These are phyloP conservation scores for Ammodramus savannarum DNA, from an alignment of 2,113 vertebrate genomes.

Conservation along the genomic window DNA sequence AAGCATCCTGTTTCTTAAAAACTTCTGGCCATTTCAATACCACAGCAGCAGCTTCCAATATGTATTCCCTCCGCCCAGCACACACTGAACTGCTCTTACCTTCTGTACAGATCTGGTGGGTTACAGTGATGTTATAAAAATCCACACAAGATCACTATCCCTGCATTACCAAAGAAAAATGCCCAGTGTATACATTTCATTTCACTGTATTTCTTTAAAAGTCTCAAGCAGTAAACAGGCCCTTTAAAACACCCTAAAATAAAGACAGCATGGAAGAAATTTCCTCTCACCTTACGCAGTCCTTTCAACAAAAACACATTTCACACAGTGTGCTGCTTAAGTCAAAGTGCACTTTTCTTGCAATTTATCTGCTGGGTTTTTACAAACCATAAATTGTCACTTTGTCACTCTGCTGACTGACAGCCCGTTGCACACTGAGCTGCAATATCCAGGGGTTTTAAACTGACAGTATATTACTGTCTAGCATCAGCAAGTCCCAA, in stretches of 20 bases:
- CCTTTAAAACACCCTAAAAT: background rate
- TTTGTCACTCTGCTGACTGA: slow-evolving; percentile 55
- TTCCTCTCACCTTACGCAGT: background rate
- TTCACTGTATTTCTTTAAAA: background rate
- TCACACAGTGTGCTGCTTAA: background rate
- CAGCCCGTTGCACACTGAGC: background rate
- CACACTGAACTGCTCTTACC: background rate
- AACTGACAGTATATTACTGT: slow-evolving; percentile 56
- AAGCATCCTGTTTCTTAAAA: background rate
- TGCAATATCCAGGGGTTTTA: slow-evolving; percentile 21
- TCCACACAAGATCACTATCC: background rate
- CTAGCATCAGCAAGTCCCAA: slow-evolving; percentile 56
- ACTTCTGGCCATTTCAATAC: background rate
- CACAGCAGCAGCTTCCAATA: background rate
- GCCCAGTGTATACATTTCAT: background rate
- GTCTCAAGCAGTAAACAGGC: background rate
- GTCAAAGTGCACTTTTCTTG: slow-evolving; percentile 48
- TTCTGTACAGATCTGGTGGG: background rate
- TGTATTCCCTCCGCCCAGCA: background rate
- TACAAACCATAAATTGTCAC: slow-evolving; percentile 46
- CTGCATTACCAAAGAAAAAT: background rate
- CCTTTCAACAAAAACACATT: background rate
- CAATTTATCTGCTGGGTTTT: slow-evolving; percentile 48
- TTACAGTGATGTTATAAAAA: background rate
- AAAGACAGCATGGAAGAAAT: background rate